phyloP scores from a whole-genome alignment of 92 coral and sea anemone species.

The Parazoanthus darwini region DNA sequence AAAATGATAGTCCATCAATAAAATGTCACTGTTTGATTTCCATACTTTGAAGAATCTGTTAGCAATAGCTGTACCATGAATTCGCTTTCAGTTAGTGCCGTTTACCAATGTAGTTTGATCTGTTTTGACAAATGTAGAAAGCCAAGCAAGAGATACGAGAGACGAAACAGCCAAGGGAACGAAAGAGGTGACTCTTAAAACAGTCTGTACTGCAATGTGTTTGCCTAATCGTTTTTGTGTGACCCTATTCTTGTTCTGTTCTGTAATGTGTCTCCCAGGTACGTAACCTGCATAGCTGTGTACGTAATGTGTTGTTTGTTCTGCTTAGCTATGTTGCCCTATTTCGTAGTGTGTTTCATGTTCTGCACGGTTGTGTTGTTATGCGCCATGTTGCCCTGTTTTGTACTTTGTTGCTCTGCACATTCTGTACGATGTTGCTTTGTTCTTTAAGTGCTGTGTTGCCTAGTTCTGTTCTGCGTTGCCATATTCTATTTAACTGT shows the following conservation, averaged over 20 bases:
- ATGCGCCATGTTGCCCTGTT: background rate
- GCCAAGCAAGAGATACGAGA: slow-evolving; percentile 91
- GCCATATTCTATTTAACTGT: no score
- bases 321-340: no score
- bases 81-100: background rate
- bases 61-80: no score
- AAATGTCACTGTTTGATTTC: background rate
- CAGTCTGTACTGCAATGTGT: background rate
- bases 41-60: no score
- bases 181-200: slow-evolving; percentile 59
- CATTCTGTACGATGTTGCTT: no score
- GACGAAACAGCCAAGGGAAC: slow-evolving; percentile 77
- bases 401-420: no score
- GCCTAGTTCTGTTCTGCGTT: background rate
- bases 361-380: no score
- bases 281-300: no score
- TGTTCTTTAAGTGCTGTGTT: background rate
- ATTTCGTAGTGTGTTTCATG: no score
- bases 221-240: background rate
- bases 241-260: no score
- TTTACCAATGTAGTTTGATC: background rate
- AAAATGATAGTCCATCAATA: background rate
- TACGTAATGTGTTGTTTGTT: no score
- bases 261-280: background rate
- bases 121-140: slow-evolving; percentile 57